Percentiles rank a stretch among this genome's conserved stretches.
These are phyloP conservation scores for Zonotrichia albicollis DNA, from an alignment of 2,797 vertebrate genomes.

Conservation along the genomic window DNA sequence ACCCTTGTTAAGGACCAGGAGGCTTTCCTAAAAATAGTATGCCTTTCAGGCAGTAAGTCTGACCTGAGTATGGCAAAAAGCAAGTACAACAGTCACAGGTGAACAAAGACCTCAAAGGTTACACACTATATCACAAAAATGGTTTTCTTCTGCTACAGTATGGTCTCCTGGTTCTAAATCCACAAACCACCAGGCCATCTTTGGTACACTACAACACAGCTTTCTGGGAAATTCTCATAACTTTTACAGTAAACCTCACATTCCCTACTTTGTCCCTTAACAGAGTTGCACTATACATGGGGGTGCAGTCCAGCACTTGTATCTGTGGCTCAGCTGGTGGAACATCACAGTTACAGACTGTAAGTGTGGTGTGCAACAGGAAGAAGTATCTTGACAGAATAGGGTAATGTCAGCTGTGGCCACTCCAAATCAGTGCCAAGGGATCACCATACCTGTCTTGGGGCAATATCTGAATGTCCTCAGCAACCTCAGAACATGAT, in stretches of 20 bases:
- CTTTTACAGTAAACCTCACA: not conserved
- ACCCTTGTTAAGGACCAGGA: not conserved
- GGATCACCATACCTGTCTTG: not conserved
- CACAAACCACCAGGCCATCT: not conserved
- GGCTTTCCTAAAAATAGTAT: not conserved
- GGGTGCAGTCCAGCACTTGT: not conserved
- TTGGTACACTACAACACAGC: not conserved
- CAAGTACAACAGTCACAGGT: not conserved
- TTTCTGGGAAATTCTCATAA: not conserved
- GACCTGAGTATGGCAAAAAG: not conserved
- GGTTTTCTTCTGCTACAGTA: not conserved
- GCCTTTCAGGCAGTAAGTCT: not conserved
- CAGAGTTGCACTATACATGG: not conserved
- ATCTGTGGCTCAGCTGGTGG: not conserved
- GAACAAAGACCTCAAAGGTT: not conserved
- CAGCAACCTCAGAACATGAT: not conserved
- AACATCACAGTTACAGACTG: not conserved
- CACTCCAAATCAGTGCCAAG: not conserved
- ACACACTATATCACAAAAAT: not conserved
- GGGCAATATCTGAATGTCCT: not conserved
- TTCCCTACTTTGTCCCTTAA: not conserved
- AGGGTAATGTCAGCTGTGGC: not conserved
- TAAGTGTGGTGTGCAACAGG: not conserved
- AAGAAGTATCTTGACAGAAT: not conserved
- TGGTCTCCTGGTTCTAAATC: not conserved